Evolutionary conservation across 2,888 invertebrate species (phyloP).

Genomic region (Eupeodes latifasciatus): DNA sequence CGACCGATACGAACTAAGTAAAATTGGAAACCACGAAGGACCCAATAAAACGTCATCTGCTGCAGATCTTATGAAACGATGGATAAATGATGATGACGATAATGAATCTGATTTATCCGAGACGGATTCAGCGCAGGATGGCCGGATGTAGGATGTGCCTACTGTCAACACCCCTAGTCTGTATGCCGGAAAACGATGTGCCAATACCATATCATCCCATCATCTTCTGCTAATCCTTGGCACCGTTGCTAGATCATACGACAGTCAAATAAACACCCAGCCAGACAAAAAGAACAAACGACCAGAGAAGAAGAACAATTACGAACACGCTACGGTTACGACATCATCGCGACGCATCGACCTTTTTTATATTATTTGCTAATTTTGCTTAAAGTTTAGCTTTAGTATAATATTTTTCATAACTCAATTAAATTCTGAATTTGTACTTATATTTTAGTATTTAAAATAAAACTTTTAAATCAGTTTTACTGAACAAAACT

Average conservation of each 20-base stretch:
- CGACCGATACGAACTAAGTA: slow-evolving; percentile 10
- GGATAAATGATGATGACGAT: no score
- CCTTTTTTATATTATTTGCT: background rate
- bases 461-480: background rate
- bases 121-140: no score
- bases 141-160: no score
- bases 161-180: no score
- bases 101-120: no score
- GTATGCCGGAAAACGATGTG: no score
- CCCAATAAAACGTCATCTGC: slow-evolving; percentile 7
- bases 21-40: slow-evolving; percentile 13
- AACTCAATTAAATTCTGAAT: background rate
- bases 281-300: background rate
- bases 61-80: no score
- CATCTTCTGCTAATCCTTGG: no score
- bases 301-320: background rate
- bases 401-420: background rate
- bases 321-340: background rate
- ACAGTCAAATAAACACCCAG: background rate
- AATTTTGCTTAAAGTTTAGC: background rate
- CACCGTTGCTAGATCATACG: background rate
- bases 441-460: background rate
- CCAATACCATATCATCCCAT: no score
- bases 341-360: slow-evolving; percentile 7
- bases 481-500: slow-evolving; percentile 11